Conservation (phyloP, 64 coral and sea anemone species). For the Orbicella faveolata region DNA sequence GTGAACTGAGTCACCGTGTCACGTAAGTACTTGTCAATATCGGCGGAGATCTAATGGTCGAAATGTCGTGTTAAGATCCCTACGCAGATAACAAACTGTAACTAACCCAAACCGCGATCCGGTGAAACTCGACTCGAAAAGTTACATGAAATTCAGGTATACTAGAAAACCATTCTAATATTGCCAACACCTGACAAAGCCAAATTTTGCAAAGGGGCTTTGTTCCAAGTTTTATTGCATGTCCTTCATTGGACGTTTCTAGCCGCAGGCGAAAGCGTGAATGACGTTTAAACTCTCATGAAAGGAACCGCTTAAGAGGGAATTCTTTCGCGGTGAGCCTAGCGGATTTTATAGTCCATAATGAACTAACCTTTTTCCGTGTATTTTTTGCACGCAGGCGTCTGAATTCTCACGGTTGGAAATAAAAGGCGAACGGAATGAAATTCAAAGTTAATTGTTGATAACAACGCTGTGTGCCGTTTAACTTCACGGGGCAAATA, state of each 20-base stretch:
- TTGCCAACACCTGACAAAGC: background rate
- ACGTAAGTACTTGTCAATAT: slow-evolving; percentile 24
- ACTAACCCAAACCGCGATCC: background rate
- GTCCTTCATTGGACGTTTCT: slow-evolving; percentile 5
- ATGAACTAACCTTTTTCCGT: background rate
- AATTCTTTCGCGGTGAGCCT: background rate
- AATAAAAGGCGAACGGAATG: background rate
- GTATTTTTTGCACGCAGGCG: background rate
- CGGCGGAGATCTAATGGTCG: slow-evolving; percentile 4
- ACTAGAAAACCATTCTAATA: background rate
- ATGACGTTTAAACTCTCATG: slow-evolving; percentile 32
- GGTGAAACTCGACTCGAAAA: background rate
- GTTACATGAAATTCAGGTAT: background rate
- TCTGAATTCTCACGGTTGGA: background rate
- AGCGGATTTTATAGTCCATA: background rate
- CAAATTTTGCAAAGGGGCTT: background rate
- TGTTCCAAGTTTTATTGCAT: background rate
- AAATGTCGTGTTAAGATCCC: background rate
- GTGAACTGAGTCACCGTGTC: background rate
- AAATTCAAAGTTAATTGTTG: background rate
- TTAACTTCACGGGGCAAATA: slow-evolving; percentile 15
- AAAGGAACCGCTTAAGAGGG: slow-evolving; percentile 23
- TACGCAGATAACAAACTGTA: background rate
- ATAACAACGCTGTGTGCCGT: background rate
- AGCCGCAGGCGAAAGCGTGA: background rate